Base-by-base conservation (phyloP, 2,113 vertebrate genomes). In the Sorex araneus region DNA sequence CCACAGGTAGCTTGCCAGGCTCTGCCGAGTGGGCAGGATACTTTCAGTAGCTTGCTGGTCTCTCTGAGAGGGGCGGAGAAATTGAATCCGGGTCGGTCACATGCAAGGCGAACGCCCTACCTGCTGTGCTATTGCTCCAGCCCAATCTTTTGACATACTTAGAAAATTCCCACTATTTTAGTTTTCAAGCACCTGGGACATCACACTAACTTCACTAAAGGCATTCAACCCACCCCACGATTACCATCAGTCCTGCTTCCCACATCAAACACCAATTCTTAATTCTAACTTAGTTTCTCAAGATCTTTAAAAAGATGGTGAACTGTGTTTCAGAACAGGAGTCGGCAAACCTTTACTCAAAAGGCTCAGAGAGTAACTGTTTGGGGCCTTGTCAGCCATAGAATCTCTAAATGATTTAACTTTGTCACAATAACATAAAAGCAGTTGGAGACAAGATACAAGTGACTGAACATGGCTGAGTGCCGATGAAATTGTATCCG, bases 271-370 rank as follows among this genome's bases (percentile, higher is more conserved):
- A 6, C 18, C 34, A 16, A 70, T 85, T n/a, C 75, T 71, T 85
- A 94, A 84, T 89, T 95, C 85, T 83, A 84, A 54, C 77, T 87
- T 78, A 93, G 40, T 25, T 45, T 87, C 84, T 92, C 57, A 60
- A 78, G 77, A 67, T 76, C 69, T 84, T 78, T 34, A 75, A 84
- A 82, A 19, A 50, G 30, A 23, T 43, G 74, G 64, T 90, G 34
- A 63, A 27, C 63, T 84, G 7, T 70, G 36, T 92, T 87, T 90
- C 75, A 84, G 40, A 84, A 50, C 13, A 78, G 32, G 54, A 36
- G 67, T 27, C 27, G 34, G 81, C 54, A 57, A 54, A 50, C 23
- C 13, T 90, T 91, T 95, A 63, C 86, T 93, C 43, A 71, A 34
- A 85, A 82, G 50, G 60, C 43, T 63, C 84, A 91, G 30, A 87